Evolutionary conservation across 1,140 invertebrate species (phyloP).

Genomic region (Eciton burchellii): DNA sequence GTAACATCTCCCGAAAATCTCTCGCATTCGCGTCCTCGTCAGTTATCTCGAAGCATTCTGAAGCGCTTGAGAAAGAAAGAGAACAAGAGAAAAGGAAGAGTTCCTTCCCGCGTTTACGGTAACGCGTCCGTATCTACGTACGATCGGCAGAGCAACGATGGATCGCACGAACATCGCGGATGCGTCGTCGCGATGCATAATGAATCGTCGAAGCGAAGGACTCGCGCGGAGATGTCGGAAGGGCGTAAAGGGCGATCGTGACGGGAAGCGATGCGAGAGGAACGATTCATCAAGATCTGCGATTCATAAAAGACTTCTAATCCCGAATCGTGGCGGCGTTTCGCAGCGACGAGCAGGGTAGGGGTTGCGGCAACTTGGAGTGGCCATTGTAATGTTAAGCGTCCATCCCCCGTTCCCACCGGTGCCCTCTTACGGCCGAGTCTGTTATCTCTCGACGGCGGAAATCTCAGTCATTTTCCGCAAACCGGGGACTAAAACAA

Average conservation of each 20-base stretch:
- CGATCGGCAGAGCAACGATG: neutral
- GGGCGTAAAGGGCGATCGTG: slow-evolving; percentile 23
- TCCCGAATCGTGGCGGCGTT: slow-evolving; percentile 73
- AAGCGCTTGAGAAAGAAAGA: neutral
- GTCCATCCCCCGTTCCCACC: slow-evolving; percentile 39
- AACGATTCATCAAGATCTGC: slow-evolving; percentile 80
- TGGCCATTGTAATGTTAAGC: slow-evolving; percentile 80
- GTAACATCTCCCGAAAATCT: slow-evolving; percentile 44
- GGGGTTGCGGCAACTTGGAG: slow-evolving; percentile 57
- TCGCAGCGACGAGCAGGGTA: slow-evolving; percentile 56
- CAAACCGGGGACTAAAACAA: slow-evolving; percentile 38
- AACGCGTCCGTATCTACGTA: too few relatives aligned
- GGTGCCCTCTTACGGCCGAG: slow-evolving; percentile 49
- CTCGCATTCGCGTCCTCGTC: neutral
- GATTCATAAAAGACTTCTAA: slow-evolving; percentile 80
- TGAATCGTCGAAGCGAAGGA: slow-evolving; percentile 37
- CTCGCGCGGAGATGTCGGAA: slow-evolving; percentile 42
- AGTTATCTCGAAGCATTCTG: neutral
- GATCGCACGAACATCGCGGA: neutral
- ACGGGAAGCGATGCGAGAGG: slow-evolving; percentile 45
- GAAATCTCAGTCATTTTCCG: slow-evolving; percentile 57
- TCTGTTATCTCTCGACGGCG: slow-evolving; percentile 59
- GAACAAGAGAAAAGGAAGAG: neutral
- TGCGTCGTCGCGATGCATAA: slow-evolving; percentile 1
- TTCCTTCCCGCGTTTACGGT: neutral